Percentiles rank a stretch among this genome's conserved stretches.
Conservation (phyloP, 2,888 invertebrate species). For the Phrixothrix hirtus region DNA sequence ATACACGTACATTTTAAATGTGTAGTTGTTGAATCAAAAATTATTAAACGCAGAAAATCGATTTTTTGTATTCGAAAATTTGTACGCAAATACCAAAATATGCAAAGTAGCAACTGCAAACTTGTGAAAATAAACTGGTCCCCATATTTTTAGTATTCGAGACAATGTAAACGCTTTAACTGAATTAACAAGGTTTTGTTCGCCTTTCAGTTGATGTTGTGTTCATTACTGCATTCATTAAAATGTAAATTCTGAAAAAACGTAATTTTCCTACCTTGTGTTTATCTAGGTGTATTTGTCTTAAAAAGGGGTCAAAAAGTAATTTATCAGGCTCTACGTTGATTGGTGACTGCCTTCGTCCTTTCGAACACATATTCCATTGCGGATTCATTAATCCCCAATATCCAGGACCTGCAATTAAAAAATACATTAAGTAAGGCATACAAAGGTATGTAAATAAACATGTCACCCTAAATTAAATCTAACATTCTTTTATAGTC, state of each 20-base stretch:
- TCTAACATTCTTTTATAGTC: slow-evolving; percentile 36
- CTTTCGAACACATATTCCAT: slow-evolving; percentile 97
- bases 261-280: slow-evolving; percentile 71
- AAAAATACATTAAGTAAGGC: no score
- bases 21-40: no score
- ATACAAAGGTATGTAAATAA: slow-evolving; percentile 36
- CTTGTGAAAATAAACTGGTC: no score
- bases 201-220: no score
- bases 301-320: slow-evolving; percentile 92
- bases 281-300: slow-evolving; percentile 89
- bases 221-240: slow-evolving; percentile 7
- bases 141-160: no score
- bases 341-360: slow-evolving; percentile 94
- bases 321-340: slow-evolving; percentile 94
- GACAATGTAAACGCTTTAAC: no score
- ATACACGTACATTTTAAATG: no score
- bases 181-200: no score
- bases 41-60: no score
- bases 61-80: no score
- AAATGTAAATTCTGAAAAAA: slow-evolving; percentile 23
- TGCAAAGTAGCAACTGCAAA: no score
- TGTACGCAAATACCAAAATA: no score
- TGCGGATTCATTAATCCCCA: slow-evolving; percentile 98
- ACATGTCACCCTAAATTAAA: slow-evolving; percentile 38
- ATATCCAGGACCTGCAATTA: slow-evolving; percentile 86